Evolutionary conservation across 1,140 invertebrate genomes (phyloP), one percentile per base, ranked within the genome.

Genomic region (Drosophila pruinosa): DNA sequence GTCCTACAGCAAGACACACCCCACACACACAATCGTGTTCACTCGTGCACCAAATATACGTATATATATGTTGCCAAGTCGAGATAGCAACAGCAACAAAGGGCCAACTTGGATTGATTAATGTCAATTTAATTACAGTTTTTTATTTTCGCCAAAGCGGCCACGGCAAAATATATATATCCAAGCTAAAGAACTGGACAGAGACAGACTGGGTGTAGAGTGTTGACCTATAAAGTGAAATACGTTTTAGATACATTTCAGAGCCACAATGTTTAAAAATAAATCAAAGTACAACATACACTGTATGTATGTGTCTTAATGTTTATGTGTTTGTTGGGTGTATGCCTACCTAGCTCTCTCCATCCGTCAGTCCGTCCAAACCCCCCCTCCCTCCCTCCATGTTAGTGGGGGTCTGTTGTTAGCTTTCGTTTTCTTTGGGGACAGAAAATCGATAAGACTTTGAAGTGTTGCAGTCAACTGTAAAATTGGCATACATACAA

Each of bases 391-490:
- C n/a, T 28, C 26, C 26, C 5, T 8, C n/a, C 19, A 7, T n/a
- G 34, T 52, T 19, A 26, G 26, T 43, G 12, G 6, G 48, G 39
- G 38, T 19, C 28, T 52, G 28, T 34, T 36, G 45, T 50, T 43
- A 59, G 45, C 43, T 53, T 70, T 70, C 47, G 14, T 31, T 57
- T 50, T 50, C 61, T 64, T 41, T 65, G 68, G 24, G 56, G 52
- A 56, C 62, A 58, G 52, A 71, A 72, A 72, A 72, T 72, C 69
- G 54, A 72, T 72, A 72, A 52, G 31, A 59, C 69, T 72, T 72
- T 72, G 63, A 72, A 72, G 68, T 65, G 52, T 26, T 58, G 41
- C 63, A 67, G 54, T 67, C 63, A 28, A 59, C 50, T 67, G 63
- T 67, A 59, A 67, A 72, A 71, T 57, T 71, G 69, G 38, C 69